Evolutionary conservation across 2,888 invertebrate species (phyloP), one percentile per base, ranked within the genome.

Genomic region (Amphipyra berbera): DNA sequence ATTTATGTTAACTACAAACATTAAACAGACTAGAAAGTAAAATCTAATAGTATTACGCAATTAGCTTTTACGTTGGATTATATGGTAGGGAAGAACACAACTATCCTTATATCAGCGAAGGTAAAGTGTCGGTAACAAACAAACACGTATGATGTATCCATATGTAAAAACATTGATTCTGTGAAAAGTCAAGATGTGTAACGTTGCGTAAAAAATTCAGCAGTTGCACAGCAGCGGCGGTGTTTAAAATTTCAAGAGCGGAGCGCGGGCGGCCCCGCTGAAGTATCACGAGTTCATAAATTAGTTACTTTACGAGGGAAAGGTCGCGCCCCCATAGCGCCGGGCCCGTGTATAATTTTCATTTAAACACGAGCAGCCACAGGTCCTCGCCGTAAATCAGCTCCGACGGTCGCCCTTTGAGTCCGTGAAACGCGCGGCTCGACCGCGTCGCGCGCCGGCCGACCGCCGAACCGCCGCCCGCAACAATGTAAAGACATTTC

Each of bases 401-500:
- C 84, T 78, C 86, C 84, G 84, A 82, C 82, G 88, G 87, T 79
- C 84, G 85, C 86, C 89, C 87, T 90, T 89, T 85, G 86, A 87
- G 76, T 71, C 63, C 70, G 74, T 72, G 78, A 78, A 50, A 63
- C 78, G 69, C 75, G 55, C 76, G 61, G 61, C 55, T 66, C 56
- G 60, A 69, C 75, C 72, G 72, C 79, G 74, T 14, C 68, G 71
- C 73, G 61, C 70, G 66, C 62, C 73, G 68, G 65, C 67, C 61
- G 52, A 54, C 65, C 69, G 41, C 61, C 52, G 47, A 44, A 60
- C 67, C 68, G 64, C 76, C 68, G 68, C 73, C 79, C 87, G 89
- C 87, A 89, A 92, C 92, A 92, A 91, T 90, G 90, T 92, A 92
- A 93, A 92, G 92, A 93, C 90, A 93, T 92, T 92, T 89, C 90